Evolutionary conservation across 2,888 invertebrate genomes (phyloP), one percentile per base, ranked within the genome.

Genomic region (Ypsolopha scabrella): DNA sequence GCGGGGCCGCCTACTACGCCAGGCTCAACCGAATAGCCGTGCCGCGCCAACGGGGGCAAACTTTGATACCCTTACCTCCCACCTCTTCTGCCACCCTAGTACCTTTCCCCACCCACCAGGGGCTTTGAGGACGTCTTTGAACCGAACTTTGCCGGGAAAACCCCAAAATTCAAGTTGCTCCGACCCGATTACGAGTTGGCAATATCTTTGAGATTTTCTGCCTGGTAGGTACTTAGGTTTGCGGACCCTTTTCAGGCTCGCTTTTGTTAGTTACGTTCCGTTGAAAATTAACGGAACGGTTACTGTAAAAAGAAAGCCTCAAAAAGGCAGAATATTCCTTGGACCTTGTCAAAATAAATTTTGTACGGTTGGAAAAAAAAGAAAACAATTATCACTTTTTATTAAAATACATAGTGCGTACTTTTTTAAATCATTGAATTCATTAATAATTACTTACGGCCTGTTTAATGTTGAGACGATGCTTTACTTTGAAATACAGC

Each of bases 91-190:
- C 76, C 79, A 65, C 80, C 80, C 76, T 71, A 68, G 79, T 76
- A 75, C 74, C 71, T 71, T 61, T 65, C 66, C 69, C 77, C 77
- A 75, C 80, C 82, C 78, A 72, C 75, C 70, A 60, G 73, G 76
- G 73, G 80, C 82, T 81, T 81, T 78, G 76, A 81, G 83, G 81
- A 80, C 82, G 81, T 82, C 83, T 83, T 85, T 85, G 80, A 81
- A 72, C 70, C 69, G 69, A 83, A 85, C 75, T 83, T 82, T 74
- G 72, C 73, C 70, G 71, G 76, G 80, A 80, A 80, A 82, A 82
- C 80, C 85, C 85, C 79, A 77, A 86, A 85, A 80, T 82, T 80
- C 78, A 76, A 78, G 76, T 77, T 73, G 75, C 66, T 63, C 64
- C 75, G 73, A 69, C 69, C 75, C 80, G 82, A 83, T 85, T 82